A percentile compares a stretch with the other conserved stretches of the same genome.
Evolutionary conservation across 2,797 vertebrate species (phyloP).

Genomic region (Coregonus suidteri): DNA sequence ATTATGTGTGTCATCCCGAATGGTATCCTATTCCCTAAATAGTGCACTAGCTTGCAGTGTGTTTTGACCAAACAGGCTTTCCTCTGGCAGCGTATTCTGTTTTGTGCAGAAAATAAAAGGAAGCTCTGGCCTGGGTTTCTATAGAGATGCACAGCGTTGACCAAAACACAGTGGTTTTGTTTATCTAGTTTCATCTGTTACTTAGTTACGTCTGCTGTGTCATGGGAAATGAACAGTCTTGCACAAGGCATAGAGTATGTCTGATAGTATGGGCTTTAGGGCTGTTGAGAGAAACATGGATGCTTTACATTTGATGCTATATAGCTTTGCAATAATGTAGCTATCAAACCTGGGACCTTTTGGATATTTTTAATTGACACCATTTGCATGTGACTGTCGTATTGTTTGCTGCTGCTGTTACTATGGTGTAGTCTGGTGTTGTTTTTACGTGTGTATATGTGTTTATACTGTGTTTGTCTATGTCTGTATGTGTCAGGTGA

Average conservation of each 20-base stretch:
- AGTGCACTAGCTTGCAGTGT: background rate
- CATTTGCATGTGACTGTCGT: slow-evolving; percentile 51
- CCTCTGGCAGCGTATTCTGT: background rate
- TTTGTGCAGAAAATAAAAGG: background rate
- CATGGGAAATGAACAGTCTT: no score
- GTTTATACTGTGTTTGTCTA: slow-evolving; percentile 46
- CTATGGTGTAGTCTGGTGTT: slow-evolving; percentile 25
- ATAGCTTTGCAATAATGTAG: no score
- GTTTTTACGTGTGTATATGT: slow-evolving; percentile 50
- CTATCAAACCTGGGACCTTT: no score
- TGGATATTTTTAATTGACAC: no score
- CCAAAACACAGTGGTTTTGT: background rate
- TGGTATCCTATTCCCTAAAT: background rate
- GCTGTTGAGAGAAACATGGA: no score
- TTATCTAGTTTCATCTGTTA: background rate
- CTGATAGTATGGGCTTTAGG: no score
- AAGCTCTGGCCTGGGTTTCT: background rate
- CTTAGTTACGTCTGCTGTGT: background rate
- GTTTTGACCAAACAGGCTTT: background rate
- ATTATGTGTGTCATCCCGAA: background rate
- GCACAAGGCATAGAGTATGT: no score
- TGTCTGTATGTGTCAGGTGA: slow-evolving; percentile 79
- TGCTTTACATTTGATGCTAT: no score
- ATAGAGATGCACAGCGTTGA: background rate
- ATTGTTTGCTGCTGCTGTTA: slow-evolving; percentile 59